These are phyloP conservation scores for Cassiopea xamachana DNA, from an alignment of 30 jellyfish, hydroid and myxozoan genomes.

Conservation along the genomic window DNA sequence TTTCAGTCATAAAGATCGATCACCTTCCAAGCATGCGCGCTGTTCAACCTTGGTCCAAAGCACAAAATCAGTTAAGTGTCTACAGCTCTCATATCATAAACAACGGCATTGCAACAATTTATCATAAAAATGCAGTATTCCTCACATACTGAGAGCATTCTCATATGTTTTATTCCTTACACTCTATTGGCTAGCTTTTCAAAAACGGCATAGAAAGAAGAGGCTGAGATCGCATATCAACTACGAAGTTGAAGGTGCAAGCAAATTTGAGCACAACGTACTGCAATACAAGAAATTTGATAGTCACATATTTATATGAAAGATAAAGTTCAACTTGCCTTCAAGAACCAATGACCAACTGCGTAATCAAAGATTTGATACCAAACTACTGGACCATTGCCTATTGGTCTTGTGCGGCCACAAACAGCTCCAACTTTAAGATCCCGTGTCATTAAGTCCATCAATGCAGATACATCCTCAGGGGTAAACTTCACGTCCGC, in stretches of 20 bases:
- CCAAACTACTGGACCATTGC: constrained; percentile 89
- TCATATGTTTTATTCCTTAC: too few species aligned
- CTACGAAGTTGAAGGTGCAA: neutral
- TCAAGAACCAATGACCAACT: constrained; percentile 93
- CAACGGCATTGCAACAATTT: too few species aligned
- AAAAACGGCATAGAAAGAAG: too few species aligned
- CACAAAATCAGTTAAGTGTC: too few species aligned
- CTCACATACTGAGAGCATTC: too few species aligned
- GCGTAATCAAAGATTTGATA: constrained; percentile 92
- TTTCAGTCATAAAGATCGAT: too few species aligned
- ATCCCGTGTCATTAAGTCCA: constrained; percentile 89
- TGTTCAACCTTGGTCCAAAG: too few species aligned
- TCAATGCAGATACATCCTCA: constrained; percentile 75
- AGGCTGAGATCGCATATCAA: too few species aligned
- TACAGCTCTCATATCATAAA: too few species aligned
- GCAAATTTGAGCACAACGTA: neutral
- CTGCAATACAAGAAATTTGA: neutral
- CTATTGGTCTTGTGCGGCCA: constrained; percentile 93
- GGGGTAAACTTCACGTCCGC: constrained; percentile 88
- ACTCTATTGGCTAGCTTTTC: too few species aligned
- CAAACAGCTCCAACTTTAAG: constrained; percentile 93
- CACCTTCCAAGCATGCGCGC: too few species aligned
- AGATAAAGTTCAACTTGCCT: constrained; percentile 33
- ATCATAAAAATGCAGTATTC: too few species aligned
- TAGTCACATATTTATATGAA: neutral